phyloP scores from a whole-genome alignment of 2,113 vertebrate species.

The Oncorhynchus mykiss region DNA sequence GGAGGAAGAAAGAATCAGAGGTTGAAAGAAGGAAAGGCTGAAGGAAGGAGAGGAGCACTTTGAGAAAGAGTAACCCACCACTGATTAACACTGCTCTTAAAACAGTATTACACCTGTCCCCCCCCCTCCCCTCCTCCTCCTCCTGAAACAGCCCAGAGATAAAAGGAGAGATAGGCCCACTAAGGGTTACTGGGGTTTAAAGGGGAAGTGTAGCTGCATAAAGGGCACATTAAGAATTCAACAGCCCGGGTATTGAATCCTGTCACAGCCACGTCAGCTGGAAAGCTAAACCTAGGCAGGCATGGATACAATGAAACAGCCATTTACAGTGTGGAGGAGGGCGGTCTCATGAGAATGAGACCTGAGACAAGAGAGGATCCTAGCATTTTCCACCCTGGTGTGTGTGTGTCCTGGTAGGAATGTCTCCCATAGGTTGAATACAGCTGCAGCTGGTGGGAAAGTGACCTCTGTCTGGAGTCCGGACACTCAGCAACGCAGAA shows the following conservation, averaged over 20 bases:
- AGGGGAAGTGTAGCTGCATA: conserved; percentile 42
- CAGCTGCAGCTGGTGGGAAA: conserved; percentile 35
- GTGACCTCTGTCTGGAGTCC: conserved; percentile 32
- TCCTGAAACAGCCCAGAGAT: conserved; percentile 27
- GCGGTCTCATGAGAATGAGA: conserved; percentile 24
- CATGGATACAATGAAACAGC: conserved; percentile 53
- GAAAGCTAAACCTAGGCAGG: conserved; percentile 37
- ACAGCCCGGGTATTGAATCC: conserved; percentile 19
- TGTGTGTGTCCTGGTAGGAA: conserved; percentile 11
- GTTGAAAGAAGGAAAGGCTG: neutral
- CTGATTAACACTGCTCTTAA: conserved; percentile 38
- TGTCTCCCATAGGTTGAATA: conserved; percentile 44
- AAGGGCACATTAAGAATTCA: conserved; percentile 63
- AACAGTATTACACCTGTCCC: conserved; percentile 27
- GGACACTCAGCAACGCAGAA: neutral
- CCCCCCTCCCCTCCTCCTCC: neutral
- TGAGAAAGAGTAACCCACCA: no score
- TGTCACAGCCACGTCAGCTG: conserved; percentile 37
- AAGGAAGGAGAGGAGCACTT: neutral
- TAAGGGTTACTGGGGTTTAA: conserved; percentile 34
- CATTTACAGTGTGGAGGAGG: conserved; percentile 45
- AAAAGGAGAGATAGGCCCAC: conserved; percentile 36
- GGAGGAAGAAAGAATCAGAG: neutral
- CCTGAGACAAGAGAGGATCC: conserved; percentile 9
- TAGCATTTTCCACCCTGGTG: neutral